phyloP scores from a whole-genome alignment of 2,113 vertebrate genomes.

The Himantopus leucocephalus region DNA sequence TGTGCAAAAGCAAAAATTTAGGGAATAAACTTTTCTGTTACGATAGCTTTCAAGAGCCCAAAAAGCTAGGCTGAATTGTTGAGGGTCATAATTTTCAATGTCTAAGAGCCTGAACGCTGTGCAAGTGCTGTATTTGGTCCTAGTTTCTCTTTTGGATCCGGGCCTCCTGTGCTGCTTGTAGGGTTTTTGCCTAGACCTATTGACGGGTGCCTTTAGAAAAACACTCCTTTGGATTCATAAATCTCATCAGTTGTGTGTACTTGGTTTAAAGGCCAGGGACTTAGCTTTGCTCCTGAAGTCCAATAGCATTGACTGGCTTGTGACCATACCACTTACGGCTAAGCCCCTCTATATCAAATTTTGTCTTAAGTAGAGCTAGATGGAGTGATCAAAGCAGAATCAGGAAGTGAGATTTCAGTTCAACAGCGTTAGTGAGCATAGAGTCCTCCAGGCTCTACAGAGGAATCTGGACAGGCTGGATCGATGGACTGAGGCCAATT shows the following conservation, averaged over 20 bases:
- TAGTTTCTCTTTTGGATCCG: not conserved
- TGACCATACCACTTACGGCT: not conserved
- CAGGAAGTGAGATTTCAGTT: not conserved
- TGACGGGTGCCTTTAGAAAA: not conserved
- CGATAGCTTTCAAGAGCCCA: not conserved
- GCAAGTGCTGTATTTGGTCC: not conserved
- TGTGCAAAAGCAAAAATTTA: not conserved
- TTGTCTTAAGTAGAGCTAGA: not conserved
- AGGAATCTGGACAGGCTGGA: not conserved
- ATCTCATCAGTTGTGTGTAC: not conserved
- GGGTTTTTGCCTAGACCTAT: not conserved
- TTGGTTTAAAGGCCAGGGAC: not conserved
- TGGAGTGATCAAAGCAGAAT: not conserved
- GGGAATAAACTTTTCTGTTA: not conserved
- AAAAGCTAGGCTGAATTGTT: not conserved
- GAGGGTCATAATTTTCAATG: not conserved
- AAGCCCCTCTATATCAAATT: not conserved
- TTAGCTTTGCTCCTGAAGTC: not conserved
- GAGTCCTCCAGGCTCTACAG: not conserved
- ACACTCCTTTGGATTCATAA: not conserved
- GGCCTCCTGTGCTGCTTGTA: not conserved
- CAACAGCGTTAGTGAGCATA: not conserved
- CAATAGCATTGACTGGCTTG: not conserved
- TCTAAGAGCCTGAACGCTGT: not conserved
- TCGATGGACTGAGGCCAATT: rapidly evolving